Evolutionary conservation across 2,797 vertebrate species (phyloP).

Genomic region (Lepus oiostolus): DNA sequence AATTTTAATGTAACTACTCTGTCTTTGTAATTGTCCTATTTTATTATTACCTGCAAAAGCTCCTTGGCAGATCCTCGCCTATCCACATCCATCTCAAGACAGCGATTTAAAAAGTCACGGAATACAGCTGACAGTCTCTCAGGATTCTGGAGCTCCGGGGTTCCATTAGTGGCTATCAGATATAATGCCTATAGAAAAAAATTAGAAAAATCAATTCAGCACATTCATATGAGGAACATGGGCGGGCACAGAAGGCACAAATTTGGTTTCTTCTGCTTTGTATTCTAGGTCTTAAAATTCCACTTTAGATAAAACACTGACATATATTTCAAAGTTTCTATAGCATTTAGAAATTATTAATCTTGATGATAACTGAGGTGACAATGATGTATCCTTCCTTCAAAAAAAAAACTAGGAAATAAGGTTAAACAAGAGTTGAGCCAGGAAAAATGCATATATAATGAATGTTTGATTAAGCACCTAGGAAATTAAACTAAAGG

Average conservation of each 20-base stretch:
- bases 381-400: neutral
- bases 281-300: constrained; percentile 6
- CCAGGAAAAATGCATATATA: constrained; percentile 7
- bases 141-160: constrained; percentile 95
- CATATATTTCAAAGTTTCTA: constrained; percentile 23
- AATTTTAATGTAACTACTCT: constrained; percentile 47
- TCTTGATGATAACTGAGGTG: neutral
- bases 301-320: constrained; percentile 43
- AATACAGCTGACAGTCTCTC: constrained; percentile 94
- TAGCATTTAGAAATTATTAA: constrained; percentile 28
- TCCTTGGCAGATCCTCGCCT: constrained; percentile 94
- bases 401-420: neutral
- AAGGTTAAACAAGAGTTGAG: constrained; percentile 29
- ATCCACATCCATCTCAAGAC: constrained; percentile 96
- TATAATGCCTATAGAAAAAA: constrained; percentile 91
- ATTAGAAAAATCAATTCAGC: constrained; percentile 46
- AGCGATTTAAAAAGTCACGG: constrained; percentile 94
- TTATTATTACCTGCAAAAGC: constrained; percentile 92
- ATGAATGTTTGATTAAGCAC: constrained; percentile 8
- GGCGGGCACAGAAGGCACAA: neutral
- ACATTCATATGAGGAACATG: neutral
- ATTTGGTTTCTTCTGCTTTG: constrained; percentile 40
- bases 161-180: constrained; percentile 95
- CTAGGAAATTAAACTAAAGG: constrained; percentile 41
- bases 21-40: constrained; percentile 48